phyloP scores from a whole-genome alignment of 53 echinoderm and acorn worm species.

The Astropecten irregularis region DNA sequence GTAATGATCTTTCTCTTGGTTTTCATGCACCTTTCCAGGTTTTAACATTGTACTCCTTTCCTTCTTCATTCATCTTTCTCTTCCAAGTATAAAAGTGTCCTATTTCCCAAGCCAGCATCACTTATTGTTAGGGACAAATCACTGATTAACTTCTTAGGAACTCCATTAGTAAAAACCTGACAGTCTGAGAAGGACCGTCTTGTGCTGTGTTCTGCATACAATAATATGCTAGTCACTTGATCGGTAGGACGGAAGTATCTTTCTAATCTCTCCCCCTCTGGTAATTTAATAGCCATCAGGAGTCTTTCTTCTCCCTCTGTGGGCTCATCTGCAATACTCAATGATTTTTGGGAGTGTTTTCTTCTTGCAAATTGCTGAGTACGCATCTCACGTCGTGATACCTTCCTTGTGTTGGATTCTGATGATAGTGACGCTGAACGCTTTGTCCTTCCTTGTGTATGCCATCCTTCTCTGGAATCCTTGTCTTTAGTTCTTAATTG shows the following conservation, averaged over 20 bases:
- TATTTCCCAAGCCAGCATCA: slow-evolving; percentile 35
- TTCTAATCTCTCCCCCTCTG: slow-evolving; percentile 59
- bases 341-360: slow-evolving; percentile 44
- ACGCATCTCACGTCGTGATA: slow-evolving; percentile 53
- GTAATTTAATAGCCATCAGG: slow-evolving; percentile 64
- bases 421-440: slow-evolving; percentile 24
- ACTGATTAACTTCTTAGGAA: slow-evolving; percentile 47
- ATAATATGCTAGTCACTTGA: slow-evolving; percentile 21
- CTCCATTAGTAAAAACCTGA: slow-evolving; percentile 55
- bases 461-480: not conserved
- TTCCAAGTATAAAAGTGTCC: slow-evolving; percentile 61
- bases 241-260: slow-evolving; percentile 56
- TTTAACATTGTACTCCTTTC: too few relatives aligned
- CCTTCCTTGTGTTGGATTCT: slow-evolving; percentile 12
- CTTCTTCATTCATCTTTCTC: slow-evolving; percentile 67
- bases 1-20: too few relatives aligned
- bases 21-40: too few relatives aligned
- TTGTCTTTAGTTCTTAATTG: not conserved
- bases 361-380: slow-evolving; percentile 52
- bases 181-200: slow-evolving; percentile 50
- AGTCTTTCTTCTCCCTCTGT: slow-evolving; percentile 33
- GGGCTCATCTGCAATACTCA: slow-evolving; percentile 37
- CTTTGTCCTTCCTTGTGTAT: not conserved
- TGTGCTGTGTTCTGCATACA: slow-evolving; percentile 37
- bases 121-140: slow-evolving; percentile 25